Percentiles rank a stretch among this genome's conserved stretches.
Evolutionary conservation across 2,797 vertebrate species (phyloP).

Genomic region (Triplophysa yarkandensis): DNA sequence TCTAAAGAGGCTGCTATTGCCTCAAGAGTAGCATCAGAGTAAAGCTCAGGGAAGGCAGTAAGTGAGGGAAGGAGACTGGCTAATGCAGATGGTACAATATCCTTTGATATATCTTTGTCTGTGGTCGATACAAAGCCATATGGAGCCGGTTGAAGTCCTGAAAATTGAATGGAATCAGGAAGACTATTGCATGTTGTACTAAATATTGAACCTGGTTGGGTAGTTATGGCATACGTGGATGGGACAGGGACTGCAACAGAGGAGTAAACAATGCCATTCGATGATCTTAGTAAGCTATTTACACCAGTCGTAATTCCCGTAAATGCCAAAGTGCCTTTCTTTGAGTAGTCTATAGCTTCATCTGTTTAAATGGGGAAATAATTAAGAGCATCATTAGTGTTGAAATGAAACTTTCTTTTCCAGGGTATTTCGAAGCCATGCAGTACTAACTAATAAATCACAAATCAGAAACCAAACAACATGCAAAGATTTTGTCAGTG

Average conservation of each 20-base stretch:
- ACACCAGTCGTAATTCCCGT: conserved; percentile 80
- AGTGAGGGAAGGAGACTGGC: conserved; percentile 78
- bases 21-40: conserved; percentile 82
- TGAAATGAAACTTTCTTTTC: conserved; percentile 64
- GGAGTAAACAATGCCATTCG: conserved; percentile 94
- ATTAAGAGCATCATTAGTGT: conserved; percentile 30
- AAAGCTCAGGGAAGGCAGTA: conserved; percentile 88
- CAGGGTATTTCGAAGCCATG: conserved; percentile 54
- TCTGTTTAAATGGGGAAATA: conserved; percentile 87
- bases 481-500: conserved; percentile 84
- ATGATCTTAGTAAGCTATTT: conserved; percentile 87
- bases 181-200: conserved; percentile 78
- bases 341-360: conserved; percentile 96
- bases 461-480: conserved; percentile 71
- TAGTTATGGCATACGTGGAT: conserved; percentile 94
- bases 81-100: conserved; percentile 80
- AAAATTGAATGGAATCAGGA: conserved; percentile 67
- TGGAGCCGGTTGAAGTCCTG: conserved; percentile 79
- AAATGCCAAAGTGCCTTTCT: conserved; percentile 86
- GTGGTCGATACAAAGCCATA: conserved; percentile 86
- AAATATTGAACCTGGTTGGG: conserved; percentile 95
- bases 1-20: conserved; percentile 81
- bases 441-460: conserved; percentile 72
- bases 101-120: conserved; percentile 80
- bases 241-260: conserved; percentile 89